Evolutionary conservation across 2,888 invertebrate species (phyloP).

Genomic region (Andrena bicolor): DNA sequence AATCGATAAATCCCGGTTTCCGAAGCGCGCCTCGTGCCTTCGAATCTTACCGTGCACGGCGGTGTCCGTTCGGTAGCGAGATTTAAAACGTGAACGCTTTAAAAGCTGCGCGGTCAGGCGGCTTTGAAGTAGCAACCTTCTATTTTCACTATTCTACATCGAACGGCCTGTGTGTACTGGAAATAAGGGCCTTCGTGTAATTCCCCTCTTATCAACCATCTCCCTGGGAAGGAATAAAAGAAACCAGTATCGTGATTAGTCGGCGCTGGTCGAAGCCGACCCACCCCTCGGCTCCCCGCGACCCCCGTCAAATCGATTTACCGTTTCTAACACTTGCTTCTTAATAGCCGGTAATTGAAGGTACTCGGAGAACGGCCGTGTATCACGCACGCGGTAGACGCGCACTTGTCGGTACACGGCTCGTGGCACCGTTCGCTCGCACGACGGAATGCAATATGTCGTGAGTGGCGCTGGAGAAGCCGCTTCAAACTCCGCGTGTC

Average conservation of each 20-base stretch:
- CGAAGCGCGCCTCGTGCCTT: constrained; percentile 8
- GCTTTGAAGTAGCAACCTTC: neutral
- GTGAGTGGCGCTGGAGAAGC: constrained; percentile 5
- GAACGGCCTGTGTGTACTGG: too few species aligned
- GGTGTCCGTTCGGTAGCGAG: neutral
- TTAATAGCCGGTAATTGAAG: constrained; percentile 70
- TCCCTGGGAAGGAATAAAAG: constrained; percentile 32
- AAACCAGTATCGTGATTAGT: constrained; percentile 32
- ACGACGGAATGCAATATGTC: constrained; percentile 21
- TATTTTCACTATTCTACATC: too few species aligned
- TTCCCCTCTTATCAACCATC: constrained; percentile 29
- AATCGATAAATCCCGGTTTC: constrained; percentile 71
- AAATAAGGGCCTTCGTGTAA: neutral
- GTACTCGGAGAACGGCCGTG: constrained; percentile 52
- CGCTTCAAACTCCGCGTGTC: neutral
- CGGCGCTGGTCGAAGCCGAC: constrained; percentile 10
- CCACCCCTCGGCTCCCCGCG: constrained; percentile 16
- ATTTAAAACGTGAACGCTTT: neutral
- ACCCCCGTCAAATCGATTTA: constrained; percentile 63
- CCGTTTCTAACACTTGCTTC: constrained; percentile 69
- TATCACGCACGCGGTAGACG: constrained; percentile 62
- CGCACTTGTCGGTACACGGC: constrained; percentile 42
- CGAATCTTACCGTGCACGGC: constrained; percentile 30
- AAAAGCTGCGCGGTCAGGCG: neutral
- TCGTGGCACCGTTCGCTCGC: constrained; percentile 20